Percentiles rank a stretch among this genome's conserved stretches.
These are phyloP conservation scores for Metallyticus violacea DNA, from an alignment of 2,888 invertebrate species.

Conservation along the genomic window DNA sequence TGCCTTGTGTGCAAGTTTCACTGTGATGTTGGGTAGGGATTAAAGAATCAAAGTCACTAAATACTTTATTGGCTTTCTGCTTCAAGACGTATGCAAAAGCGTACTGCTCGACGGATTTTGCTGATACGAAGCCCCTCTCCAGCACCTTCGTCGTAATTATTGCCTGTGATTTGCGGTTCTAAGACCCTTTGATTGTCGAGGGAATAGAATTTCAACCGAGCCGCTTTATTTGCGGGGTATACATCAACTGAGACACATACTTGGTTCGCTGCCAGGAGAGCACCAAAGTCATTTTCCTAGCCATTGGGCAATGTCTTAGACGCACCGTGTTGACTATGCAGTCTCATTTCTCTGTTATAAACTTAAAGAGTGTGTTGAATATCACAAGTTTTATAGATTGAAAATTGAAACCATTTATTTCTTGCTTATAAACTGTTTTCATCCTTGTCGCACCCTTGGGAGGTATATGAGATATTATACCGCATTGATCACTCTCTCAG, in stretches of 20 bases:
- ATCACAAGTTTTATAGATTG: too few species aligned
- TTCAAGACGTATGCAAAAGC: not conserved
- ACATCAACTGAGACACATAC: not conserved
- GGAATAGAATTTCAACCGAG: not conserved
- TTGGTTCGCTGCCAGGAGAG: not conserved
- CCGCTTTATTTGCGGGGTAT: not conserved
- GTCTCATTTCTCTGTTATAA: not conserved
- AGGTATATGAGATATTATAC: too few species aligned
- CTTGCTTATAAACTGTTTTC: too few species aligned
- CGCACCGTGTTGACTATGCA: not conserved
- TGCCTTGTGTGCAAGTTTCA: too few species aligned
- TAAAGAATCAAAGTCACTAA: not conserved
- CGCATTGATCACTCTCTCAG: too few species aligned
- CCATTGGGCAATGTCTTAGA: not conserved
- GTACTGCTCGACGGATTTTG: not conserved
- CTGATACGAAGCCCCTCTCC: not conserved
- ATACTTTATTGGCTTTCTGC: too few species aligned
- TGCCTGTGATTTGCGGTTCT: not conserved
- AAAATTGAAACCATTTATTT: too few species aligned
- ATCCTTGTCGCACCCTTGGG: too few species aligned
- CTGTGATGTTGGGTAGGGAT: too few species aligned
- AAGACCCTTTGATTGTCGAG: not conserved
- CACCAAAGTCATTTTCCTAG: not conserved
- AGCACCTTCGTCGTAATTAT: not conserved
- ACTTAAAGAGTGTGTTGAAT: not conserved